These are phyloP conservation scores for Monomorium pharaonis DNA, from an alignment of 1,140 invertebrate genomes.

Conservation along the genomic window DNA sequence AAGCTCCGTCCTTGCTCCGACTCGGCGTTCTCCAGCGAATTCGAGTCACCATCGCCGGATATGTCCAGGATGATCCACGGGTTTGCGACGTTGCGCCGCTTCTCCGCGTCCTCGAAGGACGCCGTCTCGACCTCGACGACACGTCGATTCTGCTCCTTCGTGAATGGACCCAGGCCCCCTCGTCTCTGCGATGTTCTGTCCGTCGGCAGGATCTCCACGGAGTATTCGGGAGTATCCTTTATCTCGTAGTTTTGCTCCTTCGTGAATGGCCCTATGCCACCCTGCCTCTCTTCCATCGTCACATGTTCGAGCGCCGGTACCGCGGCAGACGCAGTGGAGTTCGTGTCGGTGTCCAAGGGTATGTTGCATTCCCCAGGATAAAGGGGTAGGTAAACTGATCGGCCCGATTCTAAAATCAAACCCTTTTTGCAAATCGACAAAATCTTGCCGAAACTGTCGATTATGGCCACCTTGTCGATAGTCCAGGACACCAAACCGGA, in stretches of 20 bases:
- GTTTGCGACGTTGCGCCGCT: constrained; percentile 57
- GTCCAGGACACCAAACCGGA: constrained; percentile 92
- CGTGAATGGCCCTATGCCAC: constrained; percentile 77
- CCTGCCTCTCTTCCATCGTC: constrained; percentile 55
- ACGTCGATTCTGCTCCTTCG: constrained; percentile 77
- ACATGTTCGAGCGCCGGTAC: constrained; percentile 53
- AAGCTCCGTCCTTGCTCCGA: constrained; percentile 72
- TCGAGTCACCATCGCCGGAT: constrained; percentile 78
- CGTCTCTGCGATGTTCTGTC: constrained; percentile 70
- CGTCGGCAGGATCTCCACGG: constrained; percentile 56
- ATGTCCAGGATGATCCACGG: constrained; percentile 80
- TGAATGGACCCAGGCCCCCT: constrained; percentile 80
- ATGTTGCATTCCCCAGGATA: constrained; percentile 91
- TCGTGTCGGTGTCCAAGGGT: constrained; percentile 78
- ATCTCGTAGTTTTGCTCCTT: constrained; percentile 80
- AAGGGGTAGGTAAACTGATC: constrained; percentile 89
- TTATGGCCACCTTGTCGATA: constrained; percentile 93
- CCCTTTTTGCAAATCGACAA: constrained; percentile 92
- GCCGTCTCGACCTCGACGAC: constrained; percentile 25
- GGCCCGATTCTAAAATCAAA: constrained; percentile 90
- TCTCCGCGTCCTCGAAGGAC: constrained; percentile 35
- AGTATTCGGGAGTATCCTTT: constrained; percentile 50
- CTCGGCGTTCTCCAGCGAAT: constrained; percentile 79
- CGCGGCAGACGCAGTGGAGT: constrained; percentile 56
- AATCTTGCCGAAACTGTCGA: constrained; percentile 94